Conservation (phyloP, 2,113 vertebrate species). For the Lethenteron reissneri region DNA sequence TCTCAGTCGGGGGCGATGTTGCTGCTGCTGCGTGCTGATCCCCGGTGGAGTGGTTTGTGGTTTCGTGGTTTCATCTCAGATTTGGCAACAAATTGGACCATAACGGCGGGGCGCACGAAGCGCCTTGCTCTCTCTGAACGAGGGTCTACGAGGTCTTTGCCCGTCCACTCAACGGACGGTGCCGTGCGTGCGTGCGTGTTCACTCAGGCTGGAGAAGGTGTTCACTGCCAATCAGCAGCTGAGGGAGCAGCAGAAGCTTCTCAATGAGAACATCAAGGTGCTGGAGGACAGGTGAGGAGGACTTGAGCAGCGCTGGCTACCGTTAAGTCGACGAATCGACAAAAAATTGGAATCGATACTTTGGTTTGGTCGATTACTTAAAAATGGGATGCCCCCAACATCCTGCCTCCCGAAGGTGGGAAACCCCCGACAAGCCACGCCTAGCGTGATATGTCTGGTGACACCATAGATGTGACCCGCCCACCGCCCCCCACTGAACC, state of each 20-base stretch:
- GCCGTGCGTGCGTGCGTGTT: slow-evolving; percentile 14
- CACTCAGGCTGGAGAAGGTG: slow-evolving; percentile 69
- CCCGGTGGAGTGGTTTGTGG: background rate
- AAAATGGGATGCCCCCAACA: background rate
- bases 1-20: too few species aligned
- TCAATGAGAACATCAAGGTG: slow-evolving; percentile 52
- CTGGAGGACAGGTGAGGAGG: slow-evolving; percentile 69
- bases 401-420: background rate
- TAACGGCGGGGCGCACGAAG: background rate
- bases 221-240: slow-evolving; percentile 67
- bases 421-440: background rate
- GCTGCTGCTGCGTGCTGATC: background rate
- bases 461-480: background rate
- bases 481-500: too few species aligned
- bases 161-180: background rate
- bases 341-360: background rate
- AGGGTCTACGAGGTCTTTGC: background rate
- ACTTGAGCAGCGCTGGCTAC: slow-evolving; percentile 11
- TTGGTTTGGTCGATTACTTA: slow-evolving; percentile 8
- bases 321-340: background rate
- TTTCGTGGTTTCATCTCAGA: background rate
- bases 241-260: slow-evolving; percentile 55
- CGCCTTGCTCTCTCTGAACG: background rate
- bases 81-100: background rate
- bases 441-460: background rate